A percentile compares a stretch with the other conserved stretches of the same genome.
Evolutionary conservation across 2,888 invertebrate genomes (phyloP).

Genomic region (Sisyra nigra): DNA sequence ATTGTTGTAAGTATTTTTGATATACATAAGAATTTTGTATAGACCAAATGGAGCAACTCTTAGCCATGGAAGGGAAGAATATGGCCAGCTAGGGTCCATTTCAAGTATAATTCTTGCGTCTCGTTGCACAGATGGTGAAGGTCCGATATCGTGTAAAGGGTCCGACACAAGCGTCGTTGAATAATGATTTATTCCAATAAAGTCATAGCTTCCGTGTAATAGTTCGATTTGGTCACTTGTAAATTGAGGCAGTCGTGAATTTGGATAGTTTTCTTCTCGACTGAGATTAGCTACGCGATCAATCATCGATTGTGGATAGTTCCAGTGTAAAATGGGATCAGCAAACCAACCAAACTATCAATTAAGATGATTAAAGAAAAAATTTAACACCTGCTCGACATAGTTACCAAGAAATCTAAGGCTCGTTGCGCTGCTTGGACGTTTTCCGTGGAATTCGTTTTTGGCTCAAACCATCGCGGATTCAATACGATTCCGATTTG

Average conservation of each 20-base stretch:
- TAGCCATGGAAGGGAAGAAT: neutral
- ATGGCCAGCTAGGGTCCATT: conserved; percentile 38
- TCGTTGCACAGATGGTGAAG: conserved; percentile 38
- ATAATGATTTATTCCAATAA: conserved; percentile 61
- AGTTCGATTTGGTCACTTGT: conserved; percentile 38
- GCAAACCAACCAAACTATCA: conserved; percentile 47
- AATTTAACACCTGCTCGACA: neutral
- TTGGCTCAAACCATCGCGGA: conserved; percentile 32
- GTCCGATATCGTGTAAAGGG: neutral
- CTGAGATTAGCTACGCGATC: conserved; percentile 38
- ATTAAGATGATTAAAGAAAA: conserved; percentile 6
- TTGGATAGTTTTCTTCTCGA: conserved; percentile 34
- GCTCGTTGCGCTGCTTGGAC: conserved; percentile 31
- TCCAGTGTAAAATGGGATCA: conserved; percentile 47
- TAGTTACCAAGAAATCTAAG: conserved; percentile 20
- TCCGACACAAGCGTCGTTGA: conserved; percentile 34
- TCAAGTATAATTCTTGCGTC: conserved; percentile 40
- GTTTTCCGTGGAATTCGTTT: conserved; percentile 19
- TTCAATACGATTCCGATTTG: conserved; percentile 35
- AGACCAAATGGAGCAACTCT: conserved; percentile 40
- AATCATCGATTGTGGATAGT: conserved; percentile 50
- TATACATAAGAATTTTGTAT: conserved; percentile 38
- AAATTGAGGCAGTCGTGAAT: conserved; percentile 45
- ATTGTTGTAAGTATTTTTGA: conserved; percentile 38
- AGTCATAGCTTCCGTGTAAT: conserved; percentile 48